Base-by-base conservation (phyloP, 2,797 vertebrate genomes). In the Euphonia xanthogaster region DNA sequence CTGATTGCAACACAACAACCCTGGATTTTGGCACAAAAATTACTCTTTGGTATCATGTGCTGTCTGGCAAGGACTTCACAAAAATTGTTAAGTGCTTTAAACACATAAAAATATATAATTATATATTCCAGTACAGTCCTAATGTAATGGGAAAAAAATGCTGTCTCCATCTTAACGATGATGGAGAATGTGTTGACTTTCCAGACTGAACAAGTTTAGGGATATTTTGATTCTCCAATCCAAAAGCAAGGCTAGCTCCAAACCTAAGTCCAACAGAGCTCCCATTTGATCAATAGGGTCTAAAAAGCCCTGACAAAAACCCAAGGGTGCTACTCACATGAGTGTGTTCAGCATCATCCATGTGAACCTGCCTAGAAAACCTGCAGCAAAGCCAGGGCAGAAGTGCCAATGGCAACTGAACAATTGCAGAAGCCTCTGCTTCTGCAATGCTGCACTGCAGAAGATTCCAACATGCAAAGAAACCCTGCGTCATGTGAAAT, bases 311-410 rank as follows among this genome's bases (percentile, higher is more conserved):
- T 61, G 65, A 63, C 39, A 68, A 45, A 27, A 63, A 37, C 55
- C 12, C 31, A 20, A 47, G 4, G 19, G 22, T 48, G 40, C 21
- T 62, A 30, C 35, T 70, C 9, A 13, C 1, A 0, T 31, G 37
- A 22, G 7, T 14, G 15, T 39, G 27, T 23, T 84, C 44, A 23
- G 6, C 50, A 57, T 37, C 33, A 35, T 24, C 24, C 2, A 1
- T 42, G 13, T 62, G 73, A 72, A 66, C 14, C 28, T 54, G 17
- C 9, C 42, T 23, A 18, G 27, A 33, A 67, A 54, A 42, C 11
- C 20, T 53, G 27, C 8, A 68, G 30, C n/a, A 84, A 80, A 65
- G 9, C 37, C 44, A 50, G 30, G 9, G 19, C 28, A 91, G 54
- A 75, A 53, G 20, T 44, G 21, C 10, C 28, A 60, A 35, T 10